These are phyloP conservation scores for Passer montanus DNA, from an alignment of 2,113 vertebrate species.

Conservation along the genomic window DNA sequence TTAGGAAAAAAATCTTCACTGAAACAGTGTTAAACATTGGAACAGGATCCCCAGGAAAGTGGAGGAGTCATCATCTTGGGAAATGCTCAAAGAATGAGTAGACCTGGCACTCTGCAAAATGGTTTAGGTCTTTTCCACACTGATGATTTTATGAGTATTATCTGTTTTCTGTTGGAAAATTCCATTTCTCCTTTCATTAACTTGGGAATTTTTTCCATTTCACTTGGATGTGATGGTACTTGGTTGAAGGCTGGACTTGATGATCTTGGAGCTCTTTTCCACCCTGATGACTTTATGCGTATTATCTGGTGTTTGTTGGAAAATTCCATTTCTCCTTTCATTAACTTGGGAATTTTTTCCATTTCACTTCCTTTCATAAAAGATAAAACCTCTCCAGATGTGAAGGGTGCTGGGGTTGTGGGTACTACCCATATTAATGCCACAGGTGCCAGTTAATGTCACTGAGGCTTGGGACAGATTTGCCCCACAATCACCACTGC, in stretches of 20 bases:
- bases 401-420: background rate
- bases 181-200: too few species aligned
- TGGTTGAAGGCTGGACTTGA: background rate
- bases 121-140: too few species aligned
- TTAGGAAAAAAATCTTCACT: background rate
- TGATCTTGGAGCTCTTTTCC: background rate
- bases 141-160: too few species aligned
- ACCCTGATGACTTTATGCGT: accelerated
- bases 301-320: background rate
- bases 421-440: too few species aligned
- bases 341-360: background rate
- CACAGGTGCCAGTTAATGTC: background rate
- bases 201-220: too few species aligned
- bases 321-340: background rate
- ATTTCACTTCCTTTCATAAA: background rate
- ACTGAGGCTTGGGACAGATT: background rate
- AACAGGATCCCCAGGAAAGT: background rate
- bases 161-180: too few species aligned
- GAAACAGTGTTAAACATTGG: background rate
- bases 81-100: background rate
- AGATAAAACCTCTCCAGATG: background rate
- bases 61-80: background rate
- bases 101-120: background rate
- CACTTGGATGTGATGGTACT: background rate
- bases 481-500: background rate